Evolutionary conservation across 2,888 invertebrate genomes (phyloP).

Genomic region (Unio delphinus): DNA sequence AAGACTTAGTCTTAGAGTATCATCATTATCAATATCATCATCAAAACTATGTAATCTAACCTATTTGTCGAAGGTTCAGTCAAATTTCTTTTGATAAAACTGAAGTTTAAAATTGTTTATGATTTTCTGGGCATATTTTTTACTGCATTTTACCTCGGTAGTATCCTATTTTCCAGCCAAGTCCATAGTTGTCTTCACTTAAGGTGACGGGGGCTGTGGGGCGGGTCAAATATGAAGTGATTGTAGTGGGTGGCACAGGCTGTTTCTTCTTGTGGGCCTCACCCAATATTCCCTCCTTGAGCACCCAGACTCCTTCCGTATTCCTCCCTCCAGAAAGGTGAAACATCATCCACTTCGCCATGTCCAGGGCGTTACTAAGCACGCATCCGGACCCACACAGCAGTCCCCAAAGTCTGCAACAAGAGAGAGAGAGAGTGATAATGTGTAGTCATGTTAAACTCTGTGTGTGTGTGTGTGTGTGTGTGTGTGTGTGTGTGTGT

Average conservation of each 20-base stretch:
- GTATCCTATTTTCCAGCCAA: constrained; percentile 64
- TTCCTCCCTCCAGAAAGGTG: constrained; percentile 46
- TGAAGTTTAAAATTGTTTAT: no score
- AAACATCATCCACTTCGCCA: constrained; percentile 66
- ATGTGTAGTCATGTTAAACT: constrained; percentile 9
- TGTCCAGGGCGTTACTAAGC: constrained; percentile 59
- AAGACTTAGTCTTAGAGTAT: no score
- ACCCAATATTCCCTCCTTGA: constrained; percentile 32
- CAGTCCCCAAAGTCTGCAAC: constrained; percentile 51
- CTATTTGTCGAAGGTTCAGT: no score
- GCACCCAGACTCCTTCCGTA: constrained; percentile 27
- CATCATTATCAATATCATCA: no score
- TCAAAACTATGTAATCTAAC: no score
- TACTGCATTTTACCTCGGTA: constrained; percentile 60
- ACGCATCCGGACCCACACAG: constrained; percentile 64
- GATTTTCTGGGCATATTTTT: not conserved
- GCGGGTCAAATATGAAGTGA: constrained; percentile 31
- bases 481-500: not conserved
- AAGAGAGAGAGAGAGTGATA: not conserved
- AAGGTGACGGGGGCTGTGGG: constrained; percentile 55
- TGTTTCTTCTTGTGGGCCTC: constrained; percentile 48
- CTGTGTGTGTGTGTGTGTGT: not conserved
- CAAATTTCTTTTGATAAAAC: no score
- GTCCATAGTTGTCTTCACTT: constrained; percentile 46
- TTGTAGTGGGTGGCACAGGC: constrained; percentile 19